Conservation (phyloP, 1,140 invertebrate species). For the Triops cancriformis region DNA sequence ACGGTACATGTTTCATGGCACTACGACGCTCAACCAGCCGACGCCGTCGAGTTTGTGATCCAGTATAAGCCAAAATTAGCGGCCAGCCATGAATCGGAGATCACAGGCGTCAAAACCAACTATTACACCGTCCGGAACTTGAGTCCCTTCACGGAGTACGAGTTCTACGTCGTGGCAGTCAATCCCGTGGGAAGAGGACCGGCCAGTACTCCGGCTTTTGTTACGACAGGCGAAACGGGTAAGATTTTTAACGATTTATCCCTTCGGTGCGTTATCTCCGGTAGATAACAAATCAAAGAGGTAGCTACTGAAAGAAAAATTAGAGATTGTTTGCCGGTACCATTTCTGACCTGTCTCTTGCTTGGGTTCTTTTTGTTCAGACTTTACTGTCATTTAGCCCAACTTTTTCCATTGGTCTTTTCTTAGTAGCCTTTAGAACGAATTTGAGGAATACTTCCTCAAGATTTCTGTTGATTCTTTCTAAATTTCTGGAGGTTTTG, state of each 20-base stretch:
- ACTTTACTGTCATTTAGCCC: too few species aligned
- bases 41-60: conserved; percentile 87
- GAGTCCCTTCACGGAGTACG: conserved; percentile 91
- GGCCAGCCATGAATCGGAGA: conserved; percentile 62
- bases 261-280: background rate
- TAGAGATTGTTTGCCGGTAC: too few species aligned
- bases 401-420: too few species aligned
- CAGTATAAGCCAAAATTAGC: conserved; percentile 85
- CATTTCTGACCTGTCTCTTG: too few species aligned
- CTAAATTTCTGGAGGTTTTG: too few species aligned
- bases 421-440: too few species aligned
- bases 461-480: too few species aligned
- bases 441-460: too few species aligned
- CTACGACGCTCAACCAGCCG: conserved; percentile 60
- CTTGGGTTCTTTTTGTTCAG: background rate
- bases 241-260: conserved; percentile 45
- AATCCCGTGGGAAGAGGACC: conserved; percentile 85
- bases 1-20: conserved; percentile 83
- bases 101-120: conserved; percentile 83
- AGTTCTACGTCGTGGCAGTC: conserved; percentile 89
- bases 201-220: conserved; percentile 70
- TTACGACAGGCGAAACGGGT: conserved; percentile 95
- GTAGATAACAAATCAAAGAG: background rate
- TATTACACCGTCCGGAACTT: conserved; percentile 81
- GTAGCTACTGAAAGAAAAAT: background rate